A percentile compares a stretch with the other conserved stretches of the same genome.
Conservation (phyloP, 2,888 invertebrate genomes). For the Leucania comma region DNA sequence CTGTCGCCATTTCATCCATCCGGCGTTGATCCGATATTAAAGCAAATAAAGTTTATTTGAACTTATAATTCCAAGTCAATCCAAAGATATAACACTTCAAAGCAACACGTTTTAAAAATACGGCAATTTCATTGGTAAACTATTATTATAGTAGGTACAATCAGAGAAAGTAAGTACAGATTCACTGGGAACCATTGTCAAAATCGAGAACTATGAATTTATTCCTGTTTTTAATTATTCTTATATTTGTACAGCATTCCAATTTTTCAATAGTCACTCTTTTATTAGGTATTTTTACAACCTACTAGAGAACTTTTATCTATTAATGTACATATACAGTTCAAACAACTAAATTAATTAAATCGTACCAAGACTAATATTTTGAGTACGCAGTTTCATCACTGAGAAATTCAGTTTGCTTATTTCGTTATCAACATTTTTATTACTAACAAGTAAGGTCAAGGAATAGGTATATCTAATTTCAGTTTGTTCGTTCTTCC, state of each 20-base stretch:
- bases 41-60: too few relatives aligned
- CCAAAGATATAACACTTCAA: too few relatives aligned
- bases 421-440: neutral
- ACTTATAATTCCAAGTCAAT: too few relatives aligned
- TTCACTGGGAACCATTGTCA: neutral
- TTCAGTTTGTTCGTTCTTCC: slow-evolving; percentile 5
- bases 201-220: neutral
- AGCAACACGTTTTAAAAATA: too few relatives aligned
- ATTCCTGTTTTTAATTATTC: neutral
- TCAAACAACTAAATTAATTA: neutral
- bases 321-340: neutral
- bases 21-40: too few relatives aligned
- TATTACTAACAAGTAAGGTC: neutral
- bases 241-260: neutral
- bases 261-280: neutral
- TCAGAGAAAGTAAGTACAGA: neutral
- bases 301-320: too few relatives aligned
- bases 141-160: too few relatives aligned
- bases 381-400: neutral
- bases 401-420: slow-evolving; percentile 7
- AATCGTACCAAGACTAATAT: slow-evolving; percentile 1
- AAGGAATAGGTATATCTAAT: slow-evolving; percentile 1
- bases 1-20: too few relatives aligned
- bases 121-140: too few relatives aligned
- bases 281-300: neutral